Base-by-base conservation (phyloP, 2,888 invertebrate genomes). In the Fissipunctia ypsillon region DNA sequence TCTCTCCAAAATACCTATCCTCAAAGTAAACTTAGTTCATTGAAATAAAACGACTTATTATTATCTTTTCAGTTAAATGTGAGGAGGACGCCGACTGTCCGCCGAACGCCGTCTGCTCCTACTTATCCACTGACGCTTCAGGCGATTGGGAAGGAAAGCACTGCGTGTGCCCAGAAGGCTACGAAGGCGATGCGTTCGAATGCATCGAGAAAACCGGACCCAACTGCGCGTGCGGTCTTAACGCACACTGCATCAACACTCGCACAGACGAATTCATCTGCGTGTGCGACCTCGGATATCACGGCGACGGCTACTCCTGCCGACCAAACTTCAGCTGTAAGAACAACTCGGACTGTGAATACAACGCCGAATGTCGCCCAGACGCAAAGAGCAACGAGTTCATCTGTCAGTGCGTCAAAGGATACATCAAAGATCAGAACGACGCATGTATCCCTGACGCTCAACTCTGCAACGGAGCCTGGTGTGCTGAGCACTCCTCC, bases 161-260 rank as follows among this genome's bases (percentile, higher is more conserved):
- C 70, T 99, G 99, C 90, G 97, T 97, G 60, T 99, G 99, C 90
- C 98, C 97, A 75, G 96, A 97, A n/a, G 99, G 98, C 6, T 99
- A 97, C 93, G 97, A 97, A 89, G 99, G 99, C 35, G 98, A 99
- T 91, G 99, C 99, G 14, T 97, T 96, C 78, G 97, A 97, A 84
- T 99, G 99, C 90, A 96, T 95, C 3, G 97, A 97, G 76, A 91
- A 92, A 69, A 91, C 93, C 5, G 91, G 93, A 19, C 87, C 91
- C 1, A 89, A 86, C 69, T 96, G 95, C 77, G 97, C 97, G 52
- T 99, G 99, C 89, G 97, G 98, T 80, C 92, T 94, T 0, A 97
- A 98, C 89, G 98, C 98, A 41, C 96, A 96, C 61, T 99, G 99
- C 92, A 95, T 97, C 43, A 98, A 97, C 86, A 97, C 98, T 81